A percentile compares a stretch with the other conserved stretches of the same genome.
Conservation (phyloP, 1,140 invertebrate genomes). For the Lepidurus packardi region DNA sequence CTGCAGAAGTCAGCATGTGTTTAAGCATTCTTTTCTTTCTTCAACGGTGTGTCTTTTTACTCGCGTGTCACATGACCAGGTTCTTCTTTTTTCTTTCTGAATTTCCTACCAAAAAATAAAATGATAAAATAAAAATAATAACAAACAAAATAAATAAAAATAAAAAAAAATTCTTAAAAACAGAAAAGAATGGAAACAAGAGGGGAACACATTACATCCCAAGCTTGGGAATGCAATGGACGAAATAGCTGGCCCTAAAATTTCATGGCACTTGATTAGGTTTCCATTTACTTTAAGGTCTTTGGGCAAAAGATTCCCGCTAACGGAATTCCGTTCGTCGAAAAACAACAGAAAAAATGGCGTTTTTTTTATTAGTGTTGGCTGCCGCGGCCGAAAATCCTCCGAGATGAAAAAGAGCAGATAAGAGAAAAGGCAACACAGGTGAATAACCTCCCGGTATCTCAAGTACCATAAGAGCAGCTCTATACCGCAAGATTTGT, state of each 20-base stretch:
- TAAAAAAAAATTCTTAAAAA: neutral
- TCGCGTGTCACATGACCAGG: neutral
- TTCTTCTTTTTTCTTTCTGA: neutral
- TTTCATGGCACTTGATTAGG: neutral
- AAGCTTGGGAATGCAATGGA: neutral
- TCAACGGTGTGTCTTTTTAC: neutral
- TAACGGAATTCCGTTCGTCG: neutral
- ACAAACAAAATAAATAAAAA: neutral
- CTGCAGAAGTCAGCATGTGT: conserved; percentile 26
- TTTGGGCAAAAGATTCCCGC: neutral
- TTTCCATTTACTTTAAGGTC: conserved; percentile 1
- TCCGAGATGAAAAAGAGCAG: neutral
- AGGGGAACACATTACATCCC: neutral
- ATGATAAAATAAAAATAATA: neutral
- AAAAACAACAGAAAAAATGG: neutral
- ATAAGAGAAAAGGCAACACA: neutral
- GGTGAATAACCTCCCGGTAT: neutral
- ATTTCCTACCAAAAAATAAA: neutral
- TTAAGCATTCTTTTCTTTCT: conserved; percentile 25
- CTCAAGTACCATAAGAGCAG: neutral
- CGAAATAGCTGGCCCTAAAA: neutral
- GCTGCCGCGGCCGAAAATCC: neutral
- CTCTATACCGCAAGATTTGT: neutral
- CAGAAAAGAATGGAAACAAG: neutral
- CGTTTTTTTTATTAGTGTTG: neutral